These are phyloP conservation scores for Sula dactylatra DNA, from an alignment of 2,113 vertebrate genomes.

Conservation along the genomic window DNA sequence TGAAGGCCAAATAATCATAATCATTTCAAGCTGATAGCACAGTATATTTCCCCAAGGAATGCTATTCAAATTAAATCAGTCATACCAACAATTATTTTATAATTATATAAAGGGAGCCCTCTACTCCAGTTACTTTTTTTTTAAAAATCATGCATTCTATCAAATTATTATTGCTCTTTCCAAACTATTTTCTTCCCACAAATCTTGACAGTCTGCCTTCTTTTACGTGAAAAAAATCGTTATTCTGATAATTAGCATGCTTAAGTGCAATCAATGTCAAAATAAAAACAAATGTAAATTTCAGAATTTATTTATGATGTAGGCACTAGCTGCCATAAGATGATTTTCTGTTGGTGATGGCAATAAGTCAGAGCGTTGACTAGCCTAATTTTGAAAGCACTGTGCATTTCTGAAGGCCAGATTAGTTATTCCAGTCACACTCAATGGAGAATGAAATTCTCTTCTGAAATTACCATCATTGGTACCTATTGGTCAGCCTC, in stretches of 20 bases:
- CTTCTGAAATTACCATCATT: background rate
- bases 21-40: conserved; percentile 67
- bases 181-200: background rate
- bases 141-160: background rate
- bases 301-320: background rate
- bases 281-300: background rate
- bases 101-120: conserved; percentile 55
- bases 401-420: background rate
- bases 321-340: background rate
- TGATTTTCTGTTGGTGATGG: background rate
- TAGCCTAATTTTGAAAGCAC: background rate
- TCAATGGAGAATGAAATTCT: background rate
- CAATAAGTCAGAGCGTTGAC: background rate
- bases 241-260: conserved; percentile 5
- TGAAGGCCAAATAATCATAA: conserved; percentile 73
- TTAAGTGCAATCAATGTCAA: background rate
- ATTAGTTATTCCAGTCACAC: background rate
- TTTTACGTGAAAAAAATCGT: background rate
- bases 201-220: background rate
- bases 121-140: background rate
- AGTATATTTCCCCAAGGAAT: conserved; percentile 54
- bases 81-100: conserved; percentile 63
- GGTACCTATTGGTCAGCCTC: background rate
- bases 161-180: background rate
- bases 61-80: conserved; percentile 68